Evolutionary conservation across 2,888 invertebrate species (phyloP), one percentile per base, ranked within the genome.

Genomic region (Acrobasis consociella): DNA sequence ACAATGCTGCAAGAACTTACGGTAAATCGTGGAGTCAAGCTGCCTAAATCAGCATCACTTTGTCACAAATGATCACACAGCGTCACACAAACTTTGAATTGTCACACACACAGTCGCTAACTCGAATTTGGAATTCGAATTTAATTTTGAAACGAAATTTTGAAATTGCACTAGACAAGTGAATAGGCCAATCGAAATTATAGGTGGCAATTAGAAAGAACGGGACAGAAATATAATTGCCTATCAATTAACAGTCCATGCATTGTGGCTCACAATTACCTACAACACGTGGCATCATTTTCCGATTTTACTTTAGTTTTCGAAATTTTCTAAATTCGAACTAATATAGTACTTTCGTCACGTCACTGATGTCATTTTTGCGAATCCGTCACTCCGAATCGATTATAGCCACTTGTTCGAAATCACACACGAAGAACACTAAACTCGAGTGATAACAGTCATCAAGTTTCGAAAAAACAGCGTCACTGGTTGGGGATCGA

Each of bases 301-400:
- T 83, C 75, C 73, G 64, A 77, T 61, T 61, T 61, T 46, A 80
- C 75, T 75, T 78, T 72, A 69, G 69, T 69, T 72, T 72, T 72
- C 66, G 68, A 67, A 69, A 66, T 60, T 68, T 70, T 74, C 66
- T 69, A 56, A 69, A 70, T 72, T 71, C 70, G 69, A 67, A 70
- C 64, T 69, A 67, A 64, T 38, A 65, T 66, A 65, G 65, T 59
- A 37, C 46, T 53, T 64, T 60, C 65, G 74, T 87, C 87, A 91
- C 86, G 89, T 91, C 80, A 90, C 87, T 67, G 86, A 85, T 82
- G 89, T 88, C 91, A 91, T 91, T 89, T 89, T 91, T 49, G 74
- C 75, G 72, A 73, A 76, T 77, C 71, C 78, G 72, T 72, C 67
- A 65, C 69, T 70, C 71, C 55, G 31, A 65, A 61, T 64, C 64